Evolutionary conservation across 53 echinoderm and acorn worm genomes (phyloP).

Genomic region (Holothuria scabra): DNA sequence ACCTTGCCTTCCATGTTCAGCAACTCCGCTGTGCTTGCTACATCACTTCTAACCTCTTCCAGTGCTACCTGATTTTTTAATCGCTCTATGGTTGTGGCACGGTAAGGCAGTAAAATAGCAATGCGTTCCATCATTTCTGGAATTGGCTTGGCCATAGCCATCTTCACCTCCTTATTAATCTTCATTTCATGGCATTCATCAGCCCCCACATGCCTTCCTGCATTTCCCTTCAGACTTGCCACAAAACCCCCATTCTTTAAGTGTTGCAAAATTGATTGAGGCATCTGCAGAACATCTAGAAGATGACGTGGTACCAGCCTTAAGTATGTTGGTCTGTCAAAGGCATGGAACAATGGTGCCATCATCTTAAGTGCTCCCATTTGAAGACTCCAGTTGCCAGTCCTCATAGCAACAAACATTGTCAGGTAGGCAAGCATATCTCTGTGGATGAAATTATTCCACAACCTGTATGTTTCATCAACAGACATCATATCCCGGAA

Average conservation of each 20-base stretch:
- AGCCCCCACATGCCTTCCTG: conserved; percentile 34
- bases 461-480: conserved; percentile 19
- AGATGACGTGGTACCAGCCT: conserved; percentile 51
- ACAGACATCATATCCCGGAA: background rate
- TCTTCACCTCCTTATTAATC: conserved; percentile 57
- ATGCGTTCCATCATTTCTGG: conserved; percentile 43
- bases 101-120: conserved; percentile 48
- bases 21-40: background rate
- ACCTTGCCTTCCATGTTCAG: background rate
- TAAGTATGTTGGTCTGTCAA: conserved; percentile 46
- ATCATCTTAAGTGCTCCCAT: background rate
- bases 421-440: background rate
- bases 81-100: conserved; percentile 38
- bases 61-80: conserved; percentile 7
- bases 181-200: conserved; percentile 62
- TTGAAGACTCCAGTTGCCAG: conserved; percentile 42
- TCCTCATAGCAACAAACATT: conserved; percentile 3
- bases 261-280: conserved; percentile 30
- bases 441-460: conserved; percentile 36
- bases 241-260: conserved; percentile 51
- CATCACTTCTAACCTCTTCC: background rate
- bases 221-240: conserved; percentile 34
- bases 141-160: conserved; percentile 42
- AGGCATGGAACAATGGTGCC: conserved; percentile 17
- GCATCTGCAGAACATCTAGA: conserved; percentile 54